These are phyloP conservation scores for Ciconia nigra DNA, from an alignment of 2,797 vertebrate species.

Conservation along the genomic window DNA sequence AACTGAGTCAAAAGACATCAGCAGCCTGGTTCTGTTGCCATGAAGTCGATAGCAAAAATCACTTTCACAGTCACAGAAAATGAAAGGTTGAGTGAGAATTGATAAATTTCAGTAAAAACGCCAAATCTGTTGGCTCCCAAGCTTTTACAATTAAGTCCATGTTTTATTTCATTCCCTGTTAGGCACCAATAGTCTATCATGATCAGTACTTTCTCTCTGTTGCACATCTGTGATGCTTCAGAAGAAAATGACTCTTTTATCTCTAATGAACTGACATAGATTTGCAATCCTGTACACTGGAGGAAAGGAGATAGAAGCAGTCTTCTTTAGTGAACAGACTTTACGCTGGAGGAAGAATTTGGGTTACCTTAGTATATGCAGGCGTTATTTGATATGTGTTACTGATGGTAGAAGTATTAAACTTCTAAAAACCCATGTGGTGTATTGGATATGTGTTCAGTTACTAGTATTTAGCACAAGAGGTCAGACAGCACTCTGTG, in stretches of 20 bases:
- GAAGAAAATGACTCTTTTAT: not conserved
- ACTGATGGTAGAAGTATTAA: not conserved
- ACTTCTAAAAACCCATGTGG: not conserved
- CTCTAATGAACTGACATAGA: not conserved
- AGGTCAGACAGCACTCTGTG: not conserved
- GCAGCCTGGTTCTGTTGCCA: not conserved
- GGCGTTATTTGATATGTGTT: not conserved
- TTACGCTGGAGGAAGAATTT: not conserved
- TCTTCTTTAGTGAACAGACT: not conserved
- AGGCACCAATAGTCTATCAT: not conserved
- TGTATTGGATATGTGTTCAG: not conserved
- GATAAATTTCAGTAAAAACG: not conserved
- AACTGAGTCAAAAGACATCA: conserved; percentile 39
- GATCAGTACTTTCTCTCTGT: not conserved
- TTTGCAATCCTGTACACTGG: not conserved
- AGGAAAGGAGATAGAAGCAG: not conserved
- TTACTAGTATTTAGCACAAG: not conserved
- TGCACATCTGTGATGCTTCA: not conserved
- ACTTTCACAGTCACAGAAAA: not conserved
- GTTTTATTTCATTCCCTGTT: not conserved
- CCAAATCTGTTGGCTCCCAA: not conserved
- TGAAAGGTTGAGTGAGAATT: not conserved
- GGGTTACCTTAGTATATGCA: not conserved
- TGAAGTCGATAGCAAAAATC: not conserved
- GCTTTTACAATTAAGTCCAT: not conserved